Conservation (phyloP, 2,797 vertebrate species). For the Oreochromis grahami region DNA sequence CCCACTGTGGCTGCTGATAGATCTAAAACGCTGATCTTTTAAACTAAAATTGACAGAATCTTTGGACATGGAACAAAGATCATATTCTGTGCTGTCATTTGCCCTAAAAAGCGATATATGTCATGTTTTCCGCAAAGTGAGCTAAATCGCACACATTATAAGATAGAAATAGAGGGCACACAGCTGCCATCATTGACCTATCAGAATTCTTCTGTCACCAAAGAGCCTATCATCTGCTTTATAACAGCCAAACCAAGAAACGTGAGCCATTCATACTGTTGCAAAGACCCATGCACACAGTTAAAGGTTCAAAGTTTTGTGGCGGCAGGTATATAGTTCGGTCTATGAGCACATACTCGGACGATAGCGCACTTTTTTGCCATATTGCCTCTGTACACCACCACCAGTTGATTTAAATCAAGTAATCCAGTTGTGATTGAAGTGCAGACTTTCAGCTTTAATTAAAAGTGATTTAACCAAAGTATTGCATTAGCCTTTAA, state of each 20-base stretch:
- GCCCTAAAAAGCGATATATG: neutral
- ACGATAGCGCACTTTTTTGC: neutral
- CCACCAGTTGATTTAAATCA: neutral
- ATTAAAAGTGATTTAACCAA: neutral
- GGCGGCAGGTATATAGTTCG: rapidly evolving
- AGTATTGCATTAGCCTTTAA: neutral
- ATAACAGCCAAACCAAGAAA: neutral
- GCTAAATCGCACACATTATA: neutral
- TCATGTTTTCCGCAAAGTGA: neutral
- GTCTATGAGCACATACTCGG: neutral
- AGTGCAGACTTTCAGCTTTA: neutral
- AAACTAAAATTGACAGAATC: neutral
- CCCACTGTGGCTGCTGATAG: neutral
- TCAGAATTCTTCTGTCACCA: neutral
- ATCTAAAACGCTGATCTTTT: neutral
- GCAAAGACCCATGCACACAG: neutral
- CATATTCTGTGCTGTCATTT: neutral
- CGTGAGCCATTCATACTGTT: neutral
- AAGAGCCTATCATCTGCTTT: neutral
- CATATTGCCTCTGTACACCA: neutral
- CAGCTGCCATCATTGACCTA: neutral
- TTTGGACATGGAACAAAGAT: neutral
- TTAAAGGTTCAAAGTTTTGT: neutral
- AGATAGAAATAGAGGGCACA: neutral
- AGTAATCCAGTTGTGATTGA: neutral